A percentile compares a stretch with the other conserved stretches of the same genome.
Evolutionary conservation across 1,140 invertebrate species (phyloP).

Genomic region (Polyergus mexicanus): DNA sequence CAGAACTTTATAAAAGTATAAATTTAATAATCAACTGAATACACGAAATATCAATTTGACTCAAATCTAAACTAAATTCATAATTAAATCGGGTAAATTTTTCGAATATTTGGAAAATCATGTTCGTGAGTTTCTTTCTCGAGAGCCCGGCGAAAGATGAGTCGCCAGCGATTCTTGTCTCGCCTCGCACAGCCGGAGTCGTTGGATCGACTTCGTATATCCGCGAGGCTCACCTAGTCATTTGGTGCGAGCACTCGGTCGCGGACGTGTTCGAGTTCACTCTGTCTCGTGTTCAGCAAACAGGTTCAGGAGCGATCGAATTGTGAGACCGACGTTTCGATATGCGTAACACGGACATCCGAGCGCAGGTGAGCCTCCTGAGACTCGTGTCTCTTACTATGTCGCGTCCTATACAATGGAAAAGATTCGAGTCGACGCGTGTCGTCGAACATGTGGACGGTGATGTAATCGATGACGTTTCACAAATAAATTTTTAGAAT

Average conservation of each 20-base stretch:
- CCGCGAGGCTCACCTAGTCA: slow-evolving; percentile 65
- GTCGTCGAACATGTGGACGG: neutral
- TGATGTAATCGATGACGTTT: slow-evolving; percentile 3
- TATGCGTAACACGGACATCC: slow-evolving; percentile 70
- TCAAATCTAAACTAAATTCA: neutral
- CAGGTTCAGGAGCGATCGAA: slow-evolving; percentile 25
- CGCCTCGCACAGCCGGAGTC: neutral
- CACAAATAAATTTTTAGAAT: neutral
- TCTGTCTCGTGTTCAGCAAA: slow-evolving; percentile 15
- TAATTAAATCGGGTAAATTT: neutral
- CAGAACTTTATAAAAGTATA: too few species aligned
- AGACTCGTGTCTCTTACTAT: neutral
- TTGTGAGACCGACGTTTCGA: slow-evolving; percentile 28
- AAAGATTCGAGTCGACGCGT: neutral
- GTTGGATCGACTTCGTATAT: slow-evolving; percentile 5
- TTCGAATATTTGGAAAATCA: neutral
- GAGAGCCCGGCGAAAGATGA: neutral
- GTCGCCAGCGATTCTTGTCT: slow-evolving; percentile 13
- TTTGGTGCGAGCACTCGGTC: slow-evolving; percentile 65
- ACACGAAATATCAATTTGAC: neutral
- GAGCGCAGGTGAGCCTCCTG: slow-evolving; percentile 72
- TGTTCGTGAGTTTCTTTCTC: neutral
- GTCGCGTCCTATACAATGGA: neutral
- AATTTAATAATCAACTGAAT: neutral
- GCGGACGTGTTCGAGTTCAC: slow-evolving; percentile 59